Evolutionary conservation across 2,797 vertebrate genomes (phyloP), one percentile per base, ranked within the genome.

Genomic region (Petrocephalus schoutedeni): DNA sequence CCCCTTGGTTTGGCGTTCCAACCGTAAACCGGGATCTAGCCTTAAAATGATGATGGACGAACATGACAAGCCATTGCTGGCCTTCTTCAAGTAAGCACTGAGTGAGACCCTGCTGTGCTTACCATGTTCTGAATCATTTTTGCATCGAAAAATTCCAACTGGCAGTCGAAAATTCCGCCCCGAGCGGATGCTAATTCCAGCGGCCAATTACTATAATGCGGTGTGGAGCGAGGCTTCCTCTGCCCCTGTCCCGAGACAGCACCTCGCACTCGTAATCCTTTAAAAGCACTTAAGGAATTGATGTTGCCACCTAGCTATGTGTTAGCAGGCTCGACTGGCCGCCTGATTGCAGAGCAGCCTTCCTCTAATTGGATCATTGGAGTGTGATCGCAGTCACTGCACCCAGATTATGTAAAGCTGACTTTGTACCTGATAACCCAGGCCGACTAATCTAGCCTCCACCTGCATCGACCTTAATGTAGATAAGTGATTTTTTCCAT

Each of bases 231-330:
- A 95, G 94, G 94, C 93, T 87, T 93, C 94, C 95, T 95, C 95
- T 95, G 95, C 96, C 96, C 95, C 95, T 94, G 92, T 95, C 96
- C 95, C 91, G 94, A 95, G 94, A 95, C 95, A 94, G 94, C 96
- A 95, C 95, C 95, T 95, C 96, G 96, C 96, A 96, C 98, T 96
- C 96, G 94, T 99, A 99, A 99, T 99, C 98, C 97, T 97, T 97
- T 99, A 99, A 98, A 99, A 98, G 98, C 98, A 99, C 98, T 99
- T 99, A 99, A 95, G 96, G 98, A 98, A 99, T 99, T 99, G 98
- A 97, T 97, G 96, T 96, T 97, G 95, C 96, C 96, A 96, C 96
- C 96, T 95, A 96, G 94, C 95, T 92, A 96, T 96, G 96, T 97
- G 96, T 97, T 95, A 94, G 96, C 95, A 95, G 97, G 97, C 96